Evolutionary conservation across 37 sponge, comb jelly and placozoan genomes (phyloP), one percentile per base, ranked within the genome.

Genomic region (Trichoplax adhaerens): DNA sequence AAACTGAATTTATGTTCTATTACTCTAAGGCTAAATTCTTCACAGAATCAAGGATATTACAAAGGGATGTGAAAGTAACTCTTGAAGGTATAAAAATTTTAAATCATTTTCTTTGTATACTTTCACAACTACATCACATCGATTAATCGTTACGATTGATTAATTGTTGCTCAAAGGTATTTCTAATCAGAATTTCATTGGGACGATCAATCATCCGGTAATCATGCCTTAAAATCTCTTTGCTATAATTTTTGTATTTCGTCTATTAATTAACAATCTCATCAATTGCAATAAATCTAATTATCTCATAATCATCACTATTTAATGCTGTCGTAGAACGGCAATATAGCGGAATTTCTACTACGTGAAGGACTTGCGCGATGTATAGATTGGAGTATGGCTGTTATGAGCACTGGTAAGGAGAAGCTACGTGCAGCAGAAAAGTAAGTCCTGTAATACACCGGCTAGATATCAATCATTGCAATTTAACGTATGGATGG

Each of bases 381-480:
- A 4, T 89, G 94, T 81, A 91, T 98, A 12, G 94, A 98, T 68
- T 98, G 99, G 99, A 85, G 88, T 54, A 95, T 95, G 83, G 80
- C 76, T 48, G 66, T 90, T 4, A 82, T 95, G 56, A 77, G 80
- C 54, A 62, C 59, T 10, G 88, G 72, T 1, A 87, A 66, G 58
- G 88, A 91, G 54, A 84, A 77, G 58, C 80, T 91, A 7, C 72
- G 92, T 71, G 77, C 77, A 67, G 88, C 92, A 48, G 92, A 91
- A 58, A 87, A 74, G 89, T 84, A 6, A 64, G 82, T 46, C 4
- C 29, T 3, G 3, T 6, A 4, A 29, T 29, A 29, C 29, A 29
- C 29, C 29, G 29, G 29, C 29, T 29, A 29, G 29, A 29, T 29
- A 29, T 29, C 29, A 29, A 29, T 29, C 29, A 29, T 29, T 29